A percentile compares a stretch with the other conserved stretches of the same genome.
Evolutionary conservation across 2,888 invertebrate genomes (phyloP).

Genomic region (Nephrotoma guestfalica): DNA sequence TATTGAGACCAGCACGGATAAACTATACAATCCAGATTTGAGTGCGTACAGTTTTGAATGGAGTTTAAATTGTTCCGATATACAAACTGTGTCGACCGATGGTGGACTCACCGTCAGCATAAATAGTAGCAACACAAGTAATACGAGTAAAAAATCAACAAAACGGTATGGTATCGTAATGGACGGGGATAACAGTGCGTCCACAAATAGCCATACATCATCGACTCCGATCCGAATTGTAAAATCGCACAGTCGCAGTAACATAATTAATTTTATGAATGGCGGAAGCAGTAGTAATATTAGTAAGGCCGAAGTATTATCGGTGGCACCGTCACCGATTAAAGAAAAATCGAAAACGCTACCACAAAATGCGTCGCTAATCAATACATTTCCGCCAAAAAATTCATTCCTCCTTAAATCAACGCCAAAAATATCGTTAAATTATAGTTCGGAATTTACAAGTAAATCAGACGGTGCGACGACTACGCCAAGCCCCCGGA

Average conservation of each 20-base stretch:
- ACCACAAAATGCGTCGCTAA: conserved; percentile 40
- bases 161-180: conserved; percentile 31
- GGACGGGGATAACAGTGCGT: conserved; percentile 21
- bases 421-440: conserved; percentile 21
- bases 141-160: conserved; percentile 15
- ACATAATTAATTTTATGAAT: conserved; percentile 40
- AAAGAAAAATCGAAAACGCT: conserved; percentile 46
- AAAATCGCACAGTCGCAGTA: conserved; percentile 32
- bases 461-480: not conserved
- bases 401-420: conserved; percentile 31
- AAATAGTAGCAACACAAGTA: conserved; percentile 5
- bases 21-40: conserved; percentile 11
- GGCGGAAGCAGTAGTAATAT: conserved; percentile 15
- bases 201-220: conserved; percentile 20
- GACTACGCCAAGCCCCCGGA: conserved; percentile 33
- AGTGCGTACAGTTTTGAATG: conserved; percentile 29
- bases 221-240: conserved; percentile 33
- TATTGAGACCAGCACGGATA: not conserved
- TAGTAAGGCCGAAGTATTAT: conserved; percentile 32
- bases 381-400: conserved; percentile 32
- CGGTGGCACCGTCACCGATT: conserved; percentile 16
- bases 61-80: conserved; percentile 21
- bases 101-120: not conserved
- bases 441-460: conserved; percentile 16
- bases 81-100: conserved; percentile 16